These are phyloP conservation scores for Valencia hispanica DNA, from an alignment of 2,797 vertebrate species.

Conservation along the genomic window DNA sequence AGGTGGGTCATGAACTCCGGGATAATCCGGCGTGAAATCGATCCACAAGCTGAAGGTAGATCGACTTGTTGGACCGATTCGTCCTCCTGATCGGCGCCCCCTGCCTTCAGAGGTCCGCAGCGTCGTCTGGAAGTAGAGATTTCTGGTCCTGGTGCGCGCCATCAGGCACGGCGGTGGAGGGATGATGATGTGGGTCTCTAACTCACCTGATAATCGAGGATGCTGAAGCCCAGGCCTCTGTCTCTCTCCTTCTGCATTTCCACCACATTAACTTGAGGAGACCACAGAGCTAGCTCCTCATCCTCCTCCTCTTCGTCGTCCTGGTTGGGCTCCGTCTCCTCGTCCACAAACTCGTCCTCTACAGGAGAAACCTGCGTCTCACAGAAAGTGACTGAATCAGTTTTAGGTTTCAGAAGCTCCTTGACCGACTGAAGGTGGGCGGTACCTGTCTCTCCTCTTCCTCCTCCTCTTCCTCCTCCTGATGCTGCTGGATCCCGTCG, in stretches of 20 bases:
- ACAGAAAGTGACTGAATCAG: neutral
- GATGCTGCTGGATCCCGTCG: neutral
- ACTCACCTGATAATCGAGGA: slow-evolving; percentile 95
- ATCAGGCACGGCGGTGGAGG: too few relatives aligned
- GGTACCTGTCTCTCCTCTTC: neutral
- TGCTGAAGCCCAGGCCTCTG: slow-evolving; percentile 94
- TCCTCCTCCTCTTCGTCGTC: slow-evolving; percentile 77
- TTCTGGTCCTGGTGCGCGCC: too few relatives aligned
- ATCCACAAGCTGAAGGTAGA: too few relatives aligned
- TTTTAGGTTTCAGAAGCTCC: neutral
- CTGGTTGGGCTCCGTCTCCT: slow-evolving; percentile 34
- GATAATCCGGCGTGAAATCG: too few relatives aligned
- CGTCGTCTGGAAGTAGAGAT: too few relatives aligned
- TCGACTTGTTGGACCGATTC: too few relatives aligned
- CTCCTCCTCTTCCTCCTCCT: neutral
- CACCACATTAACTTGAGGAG: slow-evolving; percentile 85
- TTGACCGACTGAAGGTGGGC: too few relatives aligned
- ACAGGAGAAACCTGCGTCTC: slow-evolving; percentile 39
- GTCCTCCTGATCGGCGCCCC: too few relatives aligned
- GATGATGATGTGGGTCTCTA: too few relatives aligned
- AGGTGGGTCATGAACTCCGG: too few relatives aligned
- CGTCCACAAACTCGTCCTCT: slow-evolving; percentile 24
- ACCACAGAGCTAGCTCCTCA: slow-evolving; percentile 93
- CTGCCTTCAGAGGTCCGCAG: too few relatives aligned
- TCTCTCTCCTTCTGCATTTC: slow-evolving; percentile 86